phyloP scores from a whole-genome alignment of 2,113 vertebrate genomes.

The Pollachius pollachius region DNA sequence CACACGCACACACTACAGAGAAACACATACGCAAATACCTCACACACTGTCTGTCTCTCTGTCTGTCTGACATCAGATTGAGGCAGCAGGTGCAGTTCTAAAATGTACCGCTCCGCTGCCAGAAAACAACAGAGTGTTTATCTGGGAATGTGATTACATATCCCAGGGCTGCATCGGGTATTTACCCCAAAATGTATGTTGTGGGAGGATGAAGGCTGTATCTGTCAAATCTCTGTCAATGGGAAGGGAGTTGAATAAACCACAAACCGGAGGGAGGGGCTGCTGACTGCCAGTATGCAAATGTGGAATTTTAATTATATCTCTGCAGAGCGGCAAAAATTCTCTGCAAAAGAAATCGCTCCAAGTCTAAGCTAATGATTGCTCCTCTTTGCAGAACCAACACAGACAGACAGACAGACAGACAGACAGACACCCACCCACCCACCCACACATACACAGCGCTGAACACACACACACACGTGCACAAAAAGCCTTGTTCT shows the following conservation, averaged over 20 bases:
- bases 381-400: constrained; percentile 18
- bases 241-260: constrained; percentile 67
- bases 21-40: too few relatives aligned
- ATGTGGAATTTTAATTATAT: constrained; percentile 67
- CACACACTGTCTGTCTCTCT: neutral
- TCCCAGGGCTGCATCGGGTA: constrained; percentile 49
- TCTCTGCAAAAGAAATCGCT: constrained; percentile 50
- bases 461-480: neutral
- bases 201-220: constrained; percentile 50
- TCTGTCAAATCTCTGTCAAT: constrained; percentile 64
- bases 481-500: neutral
- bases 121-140: constrained; percentile 23
- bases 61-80: constrained; percentile 34
- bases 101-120: constrained; percentile 28
- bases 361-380: constrained; percentile 49
- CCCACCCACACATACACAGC: neutral
- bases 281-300: constrained; percentile 62
- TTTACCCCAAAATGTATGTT: constrained; percentile 55
- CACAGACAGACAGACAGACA: constrained; percentile 8
- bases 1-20: too few relatives aligned
- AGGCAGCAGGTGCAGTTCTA: constrained; percentile 50
- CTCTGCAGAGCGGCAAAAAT: constrained; percentile 47
- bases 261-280: constrained; percentile 56
- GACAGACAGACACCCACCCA: neutral
- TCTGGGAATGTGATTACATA: constrained; percentile 61